These are phyloP conservation scores for Karalla daura DNA, from an alignment of 2,797 vertebrate genomes.

Conservation along the genomic window DNA sequence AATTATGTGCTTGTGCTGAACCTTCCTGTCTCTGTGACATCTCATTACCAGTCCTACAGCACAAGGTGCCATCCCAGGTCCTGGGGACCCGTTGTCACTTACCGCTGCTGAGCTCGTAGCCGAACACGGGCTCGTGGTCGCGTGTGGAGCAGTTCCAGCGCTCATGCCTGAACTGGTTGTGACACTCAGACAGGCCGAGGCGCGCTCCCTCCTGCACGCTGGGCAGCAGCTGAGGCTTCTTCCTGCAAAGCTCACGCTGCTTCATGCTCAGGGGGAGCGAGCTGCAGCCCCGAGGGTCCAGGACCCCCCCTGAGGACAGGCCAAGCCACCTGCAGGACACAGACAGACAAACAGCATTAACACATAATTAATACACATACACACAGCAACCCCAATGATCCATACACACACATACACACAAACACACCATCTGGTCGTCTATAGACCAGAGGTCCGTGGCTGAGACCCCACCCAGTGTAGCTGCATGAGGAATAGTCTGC, in stretches of 20 bases:
- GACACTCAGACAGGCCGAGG: slow-evolving; percentile 90
- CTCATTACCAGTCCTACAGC: no score
- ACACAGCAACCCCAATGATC: no score
- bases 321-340: slow-evolving; percentile 95
- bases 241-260: slow-evolving; percentile 90
- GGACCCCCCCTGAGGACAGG: slow-evolving; percentile 84
- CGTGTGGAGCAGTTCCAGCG: slow-evolving; percentile 92
- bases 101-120: slow-evolving; percentile 90
- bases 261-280: slow-evolving; percentile 83
- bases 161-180: slow-evolving; percentile 92
- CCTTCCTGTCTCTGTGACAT: no score
- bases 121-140: slow-evolving; percentile 79
- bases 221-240: slow-evolving; percentile 88
- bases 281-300: slow-evolving; percentile 86
- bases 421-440: no score
- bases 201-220: slow-evolving; percentile 90
- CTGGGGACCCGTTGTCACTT: slow-evolving; percentile 35
- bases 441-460: no score
- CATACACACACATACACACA: no score
- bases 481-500: no score
- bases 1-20: no score
- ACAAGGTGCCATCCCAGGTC: no score
- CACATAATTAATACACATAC: no score
- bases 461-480: no score
- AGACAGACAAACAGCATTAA: no score